A percentile compares a stretch with the other conserved stretches of the same genome.
These are phyloP conservation scores for Drosophila ercepeae DNA, from an alignment of 1,140 invertebrate species.

Conservation along the genomic window DNA sequence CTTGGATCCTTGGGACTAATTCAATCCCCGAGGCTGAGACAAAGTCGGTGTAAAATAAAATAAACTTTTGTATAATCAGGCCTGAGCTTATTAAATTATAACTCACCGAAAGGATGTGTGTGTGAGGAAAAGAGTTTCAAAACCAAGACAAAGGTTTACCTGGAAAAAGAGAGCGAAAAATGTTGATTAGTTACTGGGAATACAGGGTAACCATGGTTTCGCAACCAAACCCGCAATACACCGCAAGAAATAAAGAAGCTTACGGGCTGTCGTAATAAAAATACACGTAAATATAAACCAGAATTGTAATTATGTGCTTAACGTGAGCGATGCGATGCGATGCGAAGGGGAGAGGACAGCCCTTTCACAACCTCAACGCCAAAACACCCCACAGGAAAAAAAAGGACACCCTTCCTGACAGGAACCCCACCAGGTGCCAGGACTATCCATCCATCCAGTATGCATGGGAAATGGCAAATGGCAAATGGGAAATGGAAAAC, in stretches of 20 bases:
- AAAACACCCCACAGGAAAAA: no score
- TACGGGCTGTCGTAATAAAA: slow-evolving; percentile 56
- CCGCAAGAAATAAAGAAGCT: no score
- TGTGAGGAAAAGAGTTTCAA: no score
- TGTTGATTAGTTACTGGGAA: no score
- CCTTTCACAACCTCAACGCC: neutral
- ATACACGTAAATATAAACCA: slow-evolving; percentile 79
- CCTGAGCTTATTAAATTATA: slow-evolving; percentile 35
- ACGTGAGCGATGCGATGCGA: slow-evolving; percentile 66
- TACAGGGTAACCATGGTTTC: no score
- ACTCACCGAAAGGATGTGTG: neutral
- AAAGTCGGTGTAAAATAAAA: slow-evolving; percentile 28
- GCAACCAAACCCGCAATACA: no score
- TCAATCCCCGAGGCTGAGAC: slow-evolving; percentile 7
- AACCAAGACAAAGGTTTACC: neutral
- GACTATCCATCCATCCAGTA: slow-evolving; percentile 18
- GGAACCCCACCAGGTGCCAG: slow-evolving; percentile 32
- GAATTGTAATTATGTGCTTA: slow-evolving; percentile 82
- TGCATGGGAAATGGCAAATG: neutral
- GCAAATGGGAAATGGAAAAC: neutral
- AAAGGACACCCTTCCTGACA: no score
- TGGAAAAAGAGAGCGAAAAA: neutral
- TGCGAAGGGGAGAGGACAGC: slow-evolving; percentile 1
- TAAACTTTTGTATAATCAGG: slow-evolving; percentile 32
- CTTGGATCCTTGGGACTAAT: slow-evolving; percentile 24